Percentiles rank a stretch among this genome's conserved stretches.
phyloP scores from a whole-genome alignment of 2,888 invertebrate species.

The Pegoplata infirma region DNA sequence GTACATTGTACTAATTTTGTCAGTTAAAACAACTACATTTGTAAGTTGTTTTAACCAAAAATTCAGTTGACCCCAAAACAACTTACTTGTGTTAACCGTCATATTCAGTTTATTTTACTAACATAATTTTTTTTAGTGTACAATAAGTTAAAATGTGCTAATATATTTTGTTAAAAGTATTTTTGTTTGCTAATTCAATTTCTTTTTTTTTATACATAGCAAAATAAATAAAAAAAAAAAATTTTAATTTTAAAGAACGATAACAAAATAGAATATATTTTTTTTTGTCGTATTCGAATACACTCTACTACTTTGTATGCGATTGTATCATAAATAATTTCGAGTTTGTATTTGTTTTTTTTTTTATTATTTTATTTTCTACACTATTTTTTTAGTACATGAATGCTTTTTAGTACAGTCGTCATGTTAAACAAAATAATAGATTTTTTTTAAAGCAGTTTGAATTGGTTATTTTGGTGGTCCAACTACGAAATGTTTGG shows the following conservation, averaged over 20 bases:
- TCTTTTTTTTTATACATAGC: neutral
- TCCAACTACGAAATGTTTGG: conserved; percentile 15
- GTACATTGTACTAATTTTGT: too few species aligned
- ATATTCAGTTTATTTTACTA: too few species aligned
- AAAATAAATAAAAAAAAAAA: neutral
- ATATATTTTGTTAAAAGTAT: too few species aligned
- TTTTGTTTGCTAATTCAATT: too few species aligned
- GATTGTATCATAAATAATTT: conserved; percentile 7
- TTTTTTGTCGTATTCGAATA: neutral
- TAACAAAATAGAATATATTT: neutral
- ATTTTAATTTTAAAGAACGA: conserved; percentile 1
- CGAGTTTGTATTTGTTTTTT: conserved; percentile 2
- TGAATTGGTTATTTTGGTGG: conserved; percentile 15
- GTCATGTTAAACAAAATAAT: conserved; percentile 1
- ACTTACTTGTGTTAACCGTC: too few species aligned
- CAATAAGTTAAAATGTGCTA: too few species aligned
- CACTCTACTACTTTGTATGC: neutral
- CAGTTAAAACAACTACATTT: too few species aligned
- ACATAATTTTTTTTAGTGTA: too few species aligned
- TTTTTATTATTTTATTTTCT: too few species aligned
- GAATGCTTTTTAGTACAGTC: conserved; percentile 13
- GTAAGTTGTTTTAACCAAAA: too few species aligned
- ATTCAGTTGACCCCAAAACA: too few species aligned
- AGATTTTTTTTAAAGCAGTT: conserved; percentile 1
- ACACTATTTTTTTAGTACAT: too few species aligned